Base-by-base conservation (phyloP, 2,113 vertebrate genomes). In the Hepsetus odoe region DNA sequence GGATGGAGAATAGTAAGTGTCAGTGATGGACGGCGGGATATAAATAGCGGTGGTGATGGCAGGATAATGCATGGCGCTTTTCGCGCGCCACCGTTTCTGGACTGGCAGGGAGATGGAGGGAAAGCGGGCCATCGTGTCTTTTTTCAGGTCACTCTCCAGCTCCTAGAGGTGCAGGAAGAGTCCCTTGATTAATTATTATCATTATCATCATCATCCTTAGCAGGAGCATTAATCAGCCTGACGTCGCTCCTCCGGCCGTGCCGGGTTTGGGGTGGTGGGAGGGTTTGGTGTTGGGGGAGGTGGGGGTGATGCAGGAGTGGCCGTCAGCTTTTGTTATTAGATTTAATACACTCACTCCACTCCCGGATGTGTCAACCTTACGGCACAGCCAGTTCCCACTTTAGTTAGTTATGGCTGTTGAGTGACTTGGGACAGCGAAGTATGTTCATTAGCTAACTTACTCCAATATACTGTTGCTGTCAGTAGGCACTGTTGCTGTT, bases 1-100 rank as follows among this genome's bases (percentile, higher is more conserved):
- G 83, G 87, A 83, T 80, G 82, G 89, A 88, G 89, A 88, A 89
- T 86, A 90, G 87, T 90, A 92, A 91, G 91, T 92, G 91, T 92
- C 92, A 90, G 91, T 93, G 93, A 94, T 93, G 91, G 93, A 94
- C 90, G 91, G 93, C 87, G 84, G 85, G 89, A 91, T 94, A 94
- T 91, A 93, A 94, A 94, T 94, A 94, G 93, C 89, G 86, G 77
- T 86, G 84, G 88, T 88, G 92, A 90, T 92, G 93, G 90, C 93
- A 93, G 91, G 91, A 94, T 94, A 94, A 94, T 94, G 88, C 91
- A 94, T 93, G 89, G 89, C 80, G 89, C 88, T 86, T 91, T 88
- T 86, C 88, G 9, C 90, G 62, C 83, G 86, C 87, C 90, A 79
- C 88, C 86, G 88, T 90, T 90, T 4, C 91, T 88, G 90, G 86